phyloP scores from a whole-genome alignment of 2,797 vertebrate genomes.

The Pyrrhura leucotis region DNA sequence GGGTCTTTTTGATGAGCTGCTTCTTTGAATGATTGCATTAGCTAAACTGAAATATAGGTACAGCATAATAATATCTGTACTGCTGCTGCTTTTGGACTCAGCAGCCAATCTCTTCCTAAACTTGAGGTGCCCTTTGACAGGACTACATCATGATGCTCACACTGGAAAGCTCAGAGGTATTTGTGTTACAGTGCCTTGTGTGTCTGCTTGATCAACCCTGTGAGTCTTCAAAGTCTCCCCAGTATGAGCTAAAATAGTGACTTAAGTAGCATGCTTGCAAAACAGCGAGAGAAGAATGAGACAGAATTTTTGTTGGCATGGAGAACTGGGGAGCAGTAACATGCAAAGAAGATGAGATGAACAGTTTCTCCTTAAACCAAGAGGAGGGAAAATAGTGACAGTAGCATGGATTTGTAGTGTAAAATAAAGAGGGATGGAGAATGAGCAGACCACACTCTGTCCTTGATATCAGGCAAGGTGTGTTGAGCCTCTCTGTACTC shows the following conservation, averaged over 20 bases:
- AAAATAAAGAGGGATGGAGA: not conserved
- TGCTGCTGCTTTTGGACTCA: not conserved
- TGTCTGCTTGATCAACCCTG: not conserved
- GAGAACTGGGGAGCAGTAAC: not conserved
- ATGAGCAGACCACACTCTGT: not conserved
- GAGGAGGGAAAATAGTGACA: not conserved
- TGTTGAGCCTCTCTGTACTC: not conserved
- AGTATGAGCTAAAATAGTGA: not conserved
- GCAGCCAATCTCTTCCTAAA: not conserved
- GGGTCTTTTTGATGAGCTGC: not conserved
- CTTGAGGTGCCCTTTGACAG: not conserved
- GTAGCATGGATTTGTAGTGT: too few species aligned
- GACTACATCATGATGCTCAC: rapidly evolving
- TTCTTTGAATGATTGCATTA: not conserved
- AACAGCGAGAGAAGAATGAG: not conserved
- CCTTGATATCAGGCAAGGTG: not conserved
- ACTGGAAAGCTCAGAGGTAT: not conserved
- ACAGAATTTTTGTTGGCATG: not conserved
- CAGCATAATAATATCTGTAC: not conserved
- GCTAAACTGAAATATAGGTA: not conserved
- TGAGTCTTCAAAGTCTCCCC: not conserved
- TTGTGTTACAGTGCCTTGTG: not conserved
- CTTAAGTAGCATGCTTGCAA: not conserved
- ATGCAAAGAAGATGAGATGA: not conserved
- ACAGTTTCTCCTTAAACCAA: not conserved